Percentiles rank a stretch among this genome's conserved stretches.
Conservation (phyloP, 1,140 invertebrate genomes). For the Bombus turneri region DNA sequence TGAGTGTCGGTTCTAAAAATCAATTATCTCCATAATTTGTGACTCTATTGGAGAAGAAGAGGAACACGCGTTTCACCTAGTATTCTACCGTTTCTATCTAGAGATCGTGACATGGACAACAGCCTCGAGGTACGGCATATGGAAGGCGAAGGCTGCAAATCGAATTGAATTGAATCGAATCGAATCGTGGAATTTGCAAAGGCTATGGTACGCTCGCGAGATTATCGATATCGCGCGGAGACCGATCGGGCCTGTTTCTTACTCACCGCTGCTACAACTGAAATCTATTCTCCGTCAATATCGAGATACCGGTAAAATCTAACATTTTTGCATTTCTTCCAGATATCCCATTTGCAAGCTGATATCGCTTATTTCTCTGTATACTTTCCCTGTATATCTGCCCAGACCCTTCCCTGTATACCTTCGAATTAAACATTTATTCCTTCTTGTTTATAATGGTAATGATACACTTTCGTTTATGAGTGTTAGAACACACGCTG, state of each 20-base stretch:
- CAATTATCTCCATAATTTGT: slow-evolving; percentile 5
- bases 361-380: neutral
- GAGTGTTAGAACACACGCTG: too few relatives aligned
- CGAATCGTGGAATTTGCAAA: slow-evolving; percentile 25
- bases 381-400: neutral
- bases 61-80: neutral
- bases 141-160: slow-evolving; percentile 3
- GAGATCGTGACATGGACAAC: neutral
- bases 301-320: neutral
- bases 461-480: too few relatives aligned
- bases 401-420: too few relatives aligned
- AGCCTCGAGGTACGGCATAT: neutral
- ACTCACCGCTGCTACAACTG: neutral
- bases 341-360: too few relatives aligned
- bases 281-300: slow-evolving; percentile 8
- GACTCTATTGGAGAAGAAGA: neutral
- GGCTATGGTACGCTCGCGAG: neutral
- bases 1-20: neutral
- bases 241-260: neutral
- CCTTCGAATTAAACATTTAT: neutral
- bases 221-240: slow-evolving; percentile 20
- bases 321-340: neutral
- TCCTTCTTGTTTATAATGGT: neutral
- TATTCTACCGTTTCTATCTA: neutral
- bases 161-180: slow-evolving; percentile 1